Evolutionary conservation across 2,797 vertebrate species (phyloP).

Genomic region (Heteromormyrus szaboi): DNA sequence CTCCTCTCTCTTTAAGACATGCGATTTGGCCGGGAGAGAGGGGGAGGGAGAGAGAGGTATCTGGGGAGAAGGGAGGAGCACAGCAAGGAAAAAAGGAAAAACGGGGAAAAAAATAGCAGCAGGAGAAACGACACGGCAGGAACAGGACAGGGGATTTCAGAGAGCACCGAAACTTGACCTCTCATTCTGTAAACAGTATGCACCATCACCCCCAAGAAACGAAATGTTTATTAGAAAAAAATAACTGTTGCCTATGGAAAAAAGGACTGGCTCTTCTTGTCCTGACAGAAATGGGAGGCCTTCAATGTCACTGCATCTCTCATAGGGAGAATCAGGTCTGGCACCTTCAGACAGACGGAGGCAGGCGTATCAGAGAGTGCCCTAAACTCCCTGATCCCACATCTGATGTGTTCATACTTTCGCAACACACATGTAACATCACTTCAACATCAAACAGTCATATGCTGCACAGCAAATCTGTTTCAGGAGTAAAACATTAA

Average conservation of each 20-base stretch:
- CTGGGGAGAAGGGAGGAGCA: constrained; percentile 38
- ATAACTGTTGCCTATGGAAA: not conserved
- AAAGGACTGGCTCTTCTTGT: not conserved
- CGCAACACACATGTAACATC: not conserved
- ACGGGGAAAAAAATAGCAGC: constrained; percentile 30
- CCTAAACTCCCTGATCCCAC: not conserved
- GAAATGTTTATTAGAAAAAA: not conserved
- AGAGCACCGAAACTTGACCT: not conserved
- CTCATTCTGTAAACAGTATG: not conserved
- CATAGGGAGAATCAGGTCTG: not conserved
- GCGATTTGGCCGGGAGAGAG: constrained; percentile 26
- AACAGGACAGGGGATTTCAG: constrained; percentile 11
- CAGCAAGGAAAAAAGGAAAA: constrained; percentile 25
- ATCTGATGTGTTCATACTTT: not conserved
- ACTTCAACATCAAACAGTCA: not conserved
- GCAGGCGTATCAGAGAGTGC: not conserved
- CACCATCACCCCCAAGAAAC: not conserved
- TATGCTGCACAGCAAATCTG: not conserved
- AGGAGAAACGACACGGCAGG: constrained; percentile 5
- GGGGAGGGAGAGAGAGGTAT: constrained; percentile 24
- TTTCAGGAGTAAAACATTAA: not conserved
- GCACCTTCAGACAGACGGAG: not conserved
- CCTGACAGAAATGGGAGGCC: not conserved
- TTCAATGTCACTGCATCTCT: not conserved
- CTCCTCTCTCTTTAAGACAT: constrained; percentile 46